Evolutionary conservation across 2,797 vertebrate genomes (phyloP).

Genomic region (Clarias platycephalus): DNA sequence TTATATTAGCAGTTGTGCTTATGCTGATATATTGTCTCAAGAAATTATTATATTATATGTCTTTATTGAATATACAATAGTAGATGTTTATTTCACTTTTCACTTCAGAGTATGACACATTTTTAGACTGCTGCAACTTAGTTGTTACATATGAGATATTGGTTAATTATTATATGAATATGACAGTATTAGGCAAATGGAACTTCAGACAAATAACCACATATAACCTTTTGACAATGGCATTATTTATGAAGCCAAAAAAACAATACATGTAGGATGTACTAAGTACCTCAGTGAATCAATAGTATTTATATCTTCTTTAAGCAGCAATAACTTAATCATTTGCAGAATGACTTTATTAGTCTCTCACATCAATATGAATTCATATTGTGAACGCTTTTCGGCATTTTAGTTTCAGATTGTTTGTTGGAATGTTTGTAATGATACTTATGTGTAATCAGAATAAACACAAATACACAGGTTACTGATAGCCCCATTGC

Average conservation of each 20-base stretch:
- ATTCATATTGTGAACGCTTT: not conserved
- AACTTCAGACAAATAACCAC: too few relatives aligned
- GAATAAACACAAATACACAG: not conserved
- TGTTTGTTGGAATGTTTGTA: not conserved
- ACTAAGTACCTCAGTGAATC: too few relatives aligned
- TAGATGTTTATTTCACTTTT: not conserved
- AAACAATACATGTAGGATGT: too few relatives aligned
- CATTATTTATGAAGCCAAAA: too few relatives aligned
- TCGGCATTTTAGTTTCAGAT: not conserved
- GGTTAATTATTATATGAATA: not conserved
- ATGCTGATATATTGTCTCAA: constrained; percentile 9
- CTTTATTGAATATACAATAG: not conserved
- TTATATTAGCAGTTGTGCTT: not conserved
- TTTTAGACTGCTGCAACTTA: not conserved
- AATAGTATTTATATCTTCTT: too few relatives aligned
- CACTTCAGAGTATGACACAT: not conserved
- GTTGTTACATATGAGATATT: not conserved
- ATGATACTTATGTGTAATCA: not conserved
- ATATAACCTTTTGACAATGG: too few relatives aligned
- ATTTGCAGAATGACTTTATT: too few relatives aligned
- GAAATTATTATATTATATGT: not conserved
- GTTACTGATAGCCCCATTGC: not conserved
- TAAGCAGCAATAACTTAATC: too few relatives aligned
- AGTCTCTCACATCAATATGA: too few relatives aligned
- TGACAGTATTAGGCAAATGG: not conserved